Percentiles rank a stretch among this genome's conserved stretches.
Evolutionary conservation across 2,888 invertebrate species (phyloP).

Genomic region (Pandemis cinnamomeana): DNA sequence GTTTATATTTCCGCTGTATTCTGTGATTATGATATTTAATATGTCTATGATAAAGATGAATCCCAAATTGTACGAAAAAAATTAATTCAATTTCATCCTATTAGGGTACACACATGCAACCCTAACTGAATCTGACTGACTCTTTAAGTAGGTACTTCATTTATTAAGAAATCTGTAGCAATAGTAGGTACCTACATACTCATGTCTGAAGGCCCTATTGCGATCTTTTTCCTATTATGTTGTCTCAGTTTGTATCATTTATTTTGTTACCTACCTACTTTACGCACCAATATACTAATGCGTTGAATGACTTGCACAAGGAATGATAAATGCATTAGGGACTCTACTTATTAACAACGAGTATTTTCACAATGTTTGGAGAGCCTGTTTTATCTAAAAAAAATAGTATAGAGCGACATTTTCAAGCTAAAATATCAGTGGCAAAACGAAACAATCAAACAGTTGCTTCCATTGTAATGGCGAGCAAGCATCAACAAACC

Average conservation of each 20-base stretch:
- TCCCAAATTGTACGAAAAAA: too few species aligned
- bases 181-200: too few species aligned
- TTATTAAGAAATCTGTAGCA: background rate
- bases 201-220: background rate
- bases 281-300: slow-evolving; percentile 23
- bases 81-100: too few species aligned
- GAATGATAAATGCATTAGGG: slow-evolving; percentile 3
- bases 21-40: too few species aligned
- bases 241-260: background rate
- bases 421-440: background rate
- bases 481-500: slow-evolving; percentile 61
- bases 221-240: background rate
- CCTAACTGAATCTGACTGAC: background rate
- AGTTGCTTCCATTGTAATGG: slow-evolving; percentile 17
- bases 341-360: slow-evolving; percentile 2
- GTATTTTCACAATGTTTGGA: background rate
- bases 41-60: too few species aligned
- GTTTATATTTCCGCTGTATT: too few species aligned
- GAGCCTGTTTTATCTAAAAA: background rate
- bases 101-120: too few species aligned
- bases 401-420: background rate
- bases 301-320: slow-evolving; percentile 29
- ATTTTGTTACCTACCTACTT: background rate
- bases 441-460: slow-evolving; percentile 25
- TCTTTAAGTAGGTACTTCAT: background rate